A percentile compares a stretch with the other conserved stretches of the same genome.
Conservation (phyloP, 2,888 invertebrate species). For the Trichogramma evanescens region DNA sequence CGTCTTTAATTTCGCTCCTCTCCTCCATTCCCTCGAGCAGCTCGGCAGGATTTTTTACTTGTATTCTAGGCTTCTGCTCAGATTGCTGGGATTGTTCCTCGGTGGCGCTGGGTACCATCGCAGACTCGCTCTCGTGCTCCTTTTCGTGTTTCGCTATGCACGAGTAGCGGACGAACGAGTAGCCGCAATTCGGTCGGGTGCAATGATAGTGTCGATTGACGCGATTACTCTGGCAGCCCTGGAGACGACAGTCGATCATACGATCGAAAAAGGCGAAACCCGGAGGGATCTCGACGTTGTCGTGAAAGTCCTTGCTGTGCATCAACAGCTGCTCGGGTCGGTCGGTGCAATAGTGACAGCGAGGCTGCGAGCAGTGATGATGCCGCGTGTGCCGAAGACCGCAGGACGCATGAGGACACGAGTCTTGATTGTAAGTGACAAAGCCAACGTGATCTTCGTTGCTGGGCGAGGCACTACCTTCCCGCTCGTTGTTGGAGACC, state of each 20-base stretch:
- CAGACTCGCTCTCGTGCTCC: constrained; percentile 48
- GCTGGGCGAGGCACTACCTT: constrained; percentile 40
- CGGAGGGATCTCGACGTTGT: constrained; percentile 71
- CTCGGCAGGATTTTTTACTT: constrained; percentile 44
- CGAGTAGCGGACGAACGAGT: constrained; percentile 67
- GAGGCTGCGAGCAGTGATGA: constrained; percentile 75
- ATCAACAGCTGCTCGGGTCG: constrained; percentile 69
- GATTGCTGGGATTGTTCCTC: constrained; percentile 19
- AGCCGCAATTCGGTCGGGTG: constrained; percentile 62
- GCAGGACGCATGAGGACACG: constrained; percentile 71
- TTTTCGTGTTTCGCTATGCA: constrained; percentile 67
- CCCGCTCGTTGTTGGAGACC: constrained; percentile 33
- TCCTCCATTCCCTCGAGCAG: constrained; percentile 37
- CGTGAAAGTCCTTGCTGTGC: constrained; percentile 82
- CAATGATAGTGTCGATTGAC: constrained; percentile 74
- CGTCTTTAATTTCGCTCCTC: constrained; percentile 27
- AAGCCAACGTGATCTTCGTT: constrained; percentile 47
- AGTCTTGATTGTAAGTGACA: constrained; percentile 38
- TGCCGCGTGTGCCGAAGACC: constrained; percentile 64
- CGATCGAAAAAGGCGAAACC: constrained; percentile 80
- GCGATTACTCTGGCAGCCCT: constrained; percentile 63
- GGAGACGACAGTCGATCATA: constrained; percentile 62
- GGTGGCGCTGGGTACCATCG: neutral
- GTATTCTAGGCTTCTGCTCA: constrained; percentile 41
- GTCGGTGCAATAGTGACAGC: constrained; percentile 79